Conservation (phyloP, 92 coral and sea anemone genomes). For the Desmophyllum pertusum region DNA sequence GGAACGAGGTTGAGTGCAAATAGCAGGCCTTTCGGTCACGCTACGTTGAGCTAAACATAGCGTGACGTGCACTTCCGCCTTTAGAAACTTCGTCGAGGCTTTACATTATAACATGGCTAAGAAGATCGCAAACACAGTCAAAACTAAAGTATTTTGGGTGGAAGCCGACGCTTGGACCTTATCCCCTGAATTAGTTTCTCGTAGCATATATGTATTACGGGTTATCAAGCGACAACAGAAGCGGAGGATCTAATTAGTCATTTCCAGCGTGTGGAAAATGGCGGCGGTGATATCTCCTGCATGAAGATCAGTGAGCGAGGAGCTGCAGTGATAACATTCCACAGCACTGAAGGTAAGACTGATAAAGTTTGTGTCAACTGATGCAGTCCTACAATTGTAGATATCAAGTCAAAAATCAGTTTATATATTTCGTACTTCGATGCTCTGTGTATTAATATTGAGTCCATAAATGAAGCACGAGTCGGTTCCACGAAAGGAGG, state of each 20-base stretch:
- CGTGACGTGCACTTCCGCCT: constrained; percentile 12
- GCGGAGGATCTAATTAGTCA: constrained; percentile 49
- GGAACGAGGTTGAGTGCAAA: no score
- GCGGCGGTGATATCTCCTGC: constrained; percentile 74
- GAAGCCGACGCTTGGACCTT: neutral
- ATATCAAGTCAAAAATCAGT: no score
- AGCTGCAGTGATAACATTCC: constrained; percentile 18
- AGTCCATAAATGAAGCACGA: no score
- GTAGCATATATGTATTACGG: constrained; percentile 65
- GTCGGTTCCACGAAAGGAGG: no score
- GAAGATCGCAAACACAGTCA: no score
- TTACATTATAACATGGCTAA: no score
- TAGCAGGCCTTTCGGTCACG: no score
- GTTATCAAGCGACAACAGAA: constrained; percentile 34
- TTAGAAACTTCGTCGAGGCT: neutral
- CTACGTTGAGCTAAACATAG: no score
- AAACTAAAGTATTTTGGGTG: neutral
- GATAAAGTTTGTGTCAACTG: no score
- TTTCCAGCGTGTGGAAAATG: constrained; percentile 68
- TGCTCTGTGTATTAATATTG: no score
- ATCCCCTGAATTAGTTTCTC: neutral
- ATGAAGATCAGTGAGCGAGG: neutral
- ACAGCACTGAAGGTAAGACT: constrained; percentile 6
- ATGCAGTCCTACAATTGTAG: no score
- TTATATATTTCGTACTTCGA: no score